phyloP scores from a whole-genome alignment of 2,113 vertebrate species.

The Scomber japonicus region DNA sequence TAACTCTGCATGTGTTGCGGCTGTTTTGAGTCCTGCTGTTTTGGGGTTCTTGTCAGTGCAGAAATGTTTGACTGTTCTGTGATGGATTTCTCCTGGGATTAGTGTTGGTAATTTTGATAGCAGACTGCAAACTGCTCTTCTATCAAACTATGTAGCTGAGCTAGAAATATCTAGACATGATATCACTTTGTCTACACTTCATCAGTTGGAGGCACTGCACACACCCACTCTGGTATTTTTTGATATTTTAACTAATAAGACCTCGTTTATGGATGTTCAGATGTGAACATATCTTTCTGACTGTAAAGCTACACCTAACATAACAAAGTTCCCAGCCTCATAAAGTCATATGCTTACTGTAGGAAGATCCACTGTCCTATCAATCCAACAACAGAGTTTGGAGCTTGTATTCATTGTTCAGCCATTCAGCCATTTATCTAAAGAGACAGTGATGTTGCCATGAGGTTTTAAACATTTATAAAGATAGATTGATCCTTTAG shows the following conservation, averaged over 20 bases:
- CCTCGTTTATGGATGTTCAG: neutral
- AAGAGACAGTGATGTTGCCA: neutral
- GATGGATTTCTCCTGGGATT: neutral
- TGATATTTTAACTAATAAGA: neutral
- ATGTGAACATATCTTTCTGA: neutral
- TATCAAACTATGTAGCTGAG: neutral
- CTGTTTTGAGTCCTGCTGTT: neutral
- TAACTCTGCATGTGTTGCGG: neutral
- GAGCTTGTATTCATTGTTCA: neutral
- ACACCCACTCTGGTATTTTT: neutral
- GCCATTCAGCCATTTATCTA: neutral
- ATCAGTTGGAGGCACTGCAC: neutral
- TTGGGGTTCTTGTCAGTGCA: neutral
- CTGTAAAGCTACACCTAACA: neutral
- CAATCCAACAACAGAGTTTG: neutral
- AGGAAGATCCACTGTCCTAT: neutral
- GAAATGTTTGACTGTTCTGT: neutral
- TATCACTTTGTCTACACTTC: conserved; percentile 4
- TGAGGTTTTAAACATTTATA: too few species aligned
- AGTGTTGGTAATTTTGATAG: neutral
- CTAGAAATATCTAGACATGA: too few species aligned
- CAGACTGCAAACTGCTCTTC: neutral
- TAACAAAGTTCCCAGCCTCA: neutral
- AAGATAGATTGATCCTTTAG: too few species aligned
- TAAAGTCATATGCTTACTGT: neutral